Percentiles rank a stretch among this genome's conserved stretches.
These are phyloP conservation scores for Mugil cephalus DNA, from an alignment of 2,113 vertebrate genomes.

Conservation along the genomic window DNA sequence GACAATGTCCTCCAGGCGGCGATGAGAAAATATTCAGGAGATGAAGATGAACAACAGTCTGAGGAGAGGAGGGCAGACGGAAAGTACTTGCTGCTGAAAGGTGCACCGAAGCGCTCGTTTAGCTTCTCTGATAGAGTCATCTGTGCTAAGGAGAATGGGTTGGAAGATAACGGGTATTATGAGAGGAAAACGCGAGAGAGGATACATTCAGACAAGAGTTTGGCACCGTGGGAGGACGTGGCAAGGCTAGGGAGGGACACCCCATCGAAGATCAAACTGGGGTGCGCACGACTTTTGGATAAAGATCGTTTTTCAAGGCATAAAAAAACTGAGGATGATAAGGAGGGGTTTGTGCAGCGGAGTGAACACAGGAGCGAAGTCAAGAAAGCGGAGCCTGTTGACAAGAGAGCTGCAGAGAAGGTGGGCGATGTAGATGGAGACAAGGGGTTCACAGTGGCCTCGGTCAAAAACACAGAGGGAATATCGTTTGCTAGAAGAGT, in stretches of 20 bases:
- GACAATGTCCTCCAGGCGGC: constrained; percentile 76
- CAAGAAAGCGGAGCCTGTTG: constrained; percentile 32
- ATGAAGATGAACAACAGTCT: constrained; percentile 49
- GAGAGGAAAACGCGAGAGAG: constrained; percentile 51
- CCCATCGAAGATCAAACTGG: constrained; percentile 33
- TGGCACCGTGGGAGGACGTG: constrained; percentile 4
- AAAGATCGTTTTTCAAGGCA: constrained; percentile 40
- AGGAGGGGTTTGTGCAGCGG: background rate
- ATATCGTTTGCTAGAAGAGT: constrained; percentile 75
- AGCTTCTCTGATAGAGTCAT: constrained; percentile 80
- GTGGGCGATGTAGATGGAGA: constrained; percentile 43
- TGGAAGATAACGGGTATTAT: constrained; percentile 2
- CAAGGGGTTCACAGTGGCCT: constrained; percentile 71
- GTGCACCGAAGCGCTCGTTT: constrained; percentile 75
- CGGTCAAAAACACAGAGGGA: constrained; percentile 76
- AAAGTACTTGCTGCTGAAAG: constrained; percentile 35
- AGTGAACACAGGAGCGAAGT: constrained; percentile 32
- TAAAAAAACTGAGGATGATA: constrained; percentile 18
- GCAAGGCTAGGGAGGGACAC: constrained; percentile 38
- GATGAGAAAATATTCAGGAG: constrained; percentile 57
- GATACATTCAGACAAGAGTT: constrained; percentile 55
- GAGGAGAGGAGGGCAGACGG: constrained; percentile 11
- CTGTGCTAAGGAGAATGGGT: constrained; percentile 59
- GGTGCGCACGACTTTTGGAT: constrained; percentile 28
- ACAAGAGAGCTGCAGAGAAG: constrained; percentile 40